phyloP scores from a whole-genome alignment of 1,140 invertebrate species.

The Drosophila guanche region DNA sequence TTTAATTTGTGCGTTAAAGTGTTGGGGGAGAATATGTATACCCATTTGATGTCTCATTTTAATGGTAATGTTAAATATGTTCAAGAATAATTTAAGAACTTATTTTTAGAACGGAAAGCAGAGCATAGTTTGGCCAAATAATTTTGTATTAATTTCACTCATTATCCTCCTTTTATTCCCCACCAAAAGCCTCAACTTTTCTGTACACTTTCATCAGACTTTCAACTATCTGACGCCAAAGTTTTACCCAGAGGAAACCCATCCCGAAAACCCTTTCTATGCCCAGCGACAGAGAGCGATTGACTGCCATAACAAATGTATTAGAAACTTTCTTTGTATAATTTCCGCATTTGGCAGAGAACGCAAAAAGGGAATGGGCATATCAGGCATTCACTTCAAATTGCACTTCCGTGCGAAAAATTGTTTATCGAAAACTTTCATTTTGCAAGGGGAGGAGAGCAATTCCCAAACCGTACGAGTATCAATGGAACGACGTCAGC shows the following conservation, averaged over 20 bases:
- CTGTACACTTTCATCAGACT: no score
- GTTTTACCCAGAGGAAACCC: slow-evolving; percentile 4
- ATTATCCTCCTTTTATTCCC: no score
- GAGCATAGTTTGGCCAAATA: no score
- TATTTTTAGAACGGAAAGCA: no score
- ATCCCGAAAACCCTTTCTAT: not conserved
- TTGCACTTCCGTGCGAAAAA: slow-evolving; percentile 82
- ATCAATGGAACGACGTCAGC: slow-evolving; percentile 62
- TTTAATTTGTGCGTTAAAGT: slow-evolving; percentile 26
- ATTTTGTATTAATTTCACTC: no score
- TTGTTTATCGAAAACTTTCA: slow-evolving; percentile 79
- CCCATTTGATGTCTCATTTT: no score
- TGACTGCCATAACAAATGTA: slow-evolving; percentile 77
- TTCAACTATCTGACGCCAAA: slow-evolving; percentile 28
- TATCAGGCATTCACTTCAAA: slow-evolving; percentile 69
- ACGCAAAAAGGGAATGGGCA: not conserved
- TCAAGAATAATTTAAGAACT: no score
- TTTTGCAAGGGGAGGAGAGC: not conserved
- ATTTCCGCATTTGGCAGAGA: slow-evolving; percentile 71
- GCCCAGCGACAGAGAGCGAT: slow-evolving; percentile 36
- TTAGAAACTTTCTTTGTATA: slow-evolving; percentile 76
- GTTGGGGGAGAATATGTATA: no score
- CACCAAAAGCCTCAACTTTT: no score
- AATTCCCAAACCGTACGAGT: slow-evolving; percentile 6
- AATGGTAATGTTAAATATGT: no score